Conservation (phyloP, 2,888 invertebrate species). For the Nomada goodeniana region DNA sequence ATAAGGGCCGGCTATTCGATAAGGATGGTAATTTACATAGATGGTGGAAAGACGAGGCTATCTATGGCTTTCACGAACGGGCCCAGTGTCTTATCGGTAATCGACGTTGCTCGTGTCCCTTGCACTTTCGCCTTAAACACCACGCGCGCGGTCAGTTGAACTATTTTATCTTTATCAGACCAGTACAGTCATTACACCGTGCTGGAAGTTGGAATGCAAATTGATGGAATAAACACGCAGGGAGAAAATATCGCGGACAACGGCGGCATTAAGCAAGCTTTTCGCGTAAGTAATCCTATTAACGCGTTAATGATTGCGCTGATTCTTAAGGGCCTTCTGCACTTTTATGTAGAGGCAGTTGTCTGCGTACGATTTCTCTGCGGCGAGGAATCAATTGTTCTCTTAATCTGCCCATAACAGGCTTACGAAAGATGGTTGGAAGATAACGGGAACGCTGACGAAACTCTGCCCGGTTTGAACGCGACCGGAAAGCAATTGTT, state of each 20-base stretch:
- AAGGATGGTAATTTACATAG: conserved; percentile 95
- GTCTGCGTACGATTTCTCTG: too few relatives aligned
- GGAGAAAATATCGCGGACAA: conserved; percentile 99
- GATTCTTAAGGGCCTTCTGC: too few relatives aligned
- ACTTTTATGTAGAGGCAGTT: too few relatives aligned
- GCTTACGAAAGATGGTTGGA: conserved; percentile 93
- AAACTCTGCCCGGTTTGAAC: conserved; percentile 90
- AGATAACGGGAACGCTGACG: conserved; percentile 87
- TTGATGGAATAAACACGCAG: conserved; percentile 92
- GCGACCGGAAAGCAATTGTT: conserved; percentile 93
- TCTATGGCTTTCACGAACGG: conserved; percentile 90
- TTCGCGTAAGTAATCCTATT: conserved; percentile 82
- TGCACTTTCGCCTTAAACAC: not conserved
- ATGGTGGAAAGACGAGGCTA: conserved; percentile 93
- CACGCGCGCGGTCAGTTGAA: not conserved
- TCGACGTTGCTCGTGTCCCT: not conserved
- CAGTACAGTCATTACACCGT: conserved; percentile 94
- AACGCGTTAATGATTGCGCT: too few relatives aligned
- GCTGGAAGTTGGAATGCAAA: conserved; percentile 90
- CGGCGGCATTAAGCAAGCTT: conserved; percentile 97
- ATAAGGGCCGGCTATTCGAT: conserved; percentile 96
- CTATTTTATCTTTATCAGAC: conserved; percentile 83
- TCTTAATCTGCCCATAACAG: conserved; percentile 81
- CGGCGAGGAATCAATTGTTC: too few relatives aligned
- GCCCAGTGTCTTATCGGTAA: conserved; percentile 91